Evolutionary conservation across 2,888 invertebrate genomes (phyloP).

Genomic region (Dryocosmus kuriphilus): DNA sequence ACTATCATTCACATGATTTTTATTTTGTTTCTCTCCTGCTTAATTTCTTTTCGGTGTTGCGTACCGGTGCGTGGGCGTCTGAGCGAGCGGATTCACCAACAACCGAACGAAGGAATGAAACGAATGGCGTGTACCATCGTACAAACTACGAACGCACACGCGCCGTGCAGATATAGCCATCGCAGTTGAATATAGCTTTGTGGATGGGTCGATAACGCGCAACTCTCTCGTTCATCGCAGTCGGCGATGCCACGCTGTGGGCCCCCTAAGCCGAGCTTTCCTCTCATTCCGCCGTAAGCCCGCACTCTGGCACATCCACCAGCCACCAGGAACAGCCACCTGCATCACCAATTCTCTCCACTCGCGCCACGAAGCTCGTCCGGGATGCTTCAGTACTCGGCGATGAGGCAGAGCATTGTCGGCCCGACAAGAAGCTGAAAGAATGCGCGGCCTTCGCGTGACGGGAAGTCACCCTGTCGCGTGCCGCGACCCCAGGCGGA

Average conservation of each 20-base stretch:
- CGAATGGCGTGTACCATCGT: constrained; percentile 31
- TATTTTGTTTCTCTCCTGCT: constrained; percentile 12
- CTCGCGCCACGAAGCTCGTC: constrained; percentile 46
- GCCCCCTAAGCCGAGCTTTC: constrained; percentile 70
- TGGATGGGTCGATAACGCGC: constrained; percentile 76
- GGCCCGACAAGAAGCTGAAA: constrained; percentile 26
- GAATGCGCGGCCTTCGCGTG: constrained; percentile 41
- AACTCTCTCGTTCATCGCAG: constrained; percentile 71
- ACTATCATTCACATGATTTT: constrained; percentile 11
- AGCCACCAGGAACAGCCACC: constrained; percentile 61
- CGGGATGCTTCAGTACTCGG: constrained; percentile 25
- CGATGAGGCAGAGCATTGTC: constrained; percentile 23
- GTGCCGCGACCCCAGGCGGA: constrained; percentile 42
- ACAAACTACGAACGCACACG: constrained; percentile 55
- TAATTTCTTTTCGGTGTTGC: constrained; percentile 47
- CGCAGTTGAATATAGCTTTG: constrained; percentile 54
- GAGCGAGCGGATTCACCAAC: constrained; percentile 27
- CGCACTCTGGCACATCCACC: constrained; percentile 71
- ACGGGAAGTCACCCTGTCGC: constrained; percentile 45
- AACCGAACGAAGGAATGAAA: constrained; percentile 17
- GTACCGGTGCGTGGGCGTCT: constrained; percentile 53
- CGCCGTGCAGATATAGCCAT: constrained; percentile 54
- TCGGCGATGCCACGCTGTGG: constrained; percentile 70
- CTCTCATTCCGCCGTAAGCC: constrained; percentile 74
- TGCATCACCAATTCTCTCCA: constrained; percentile 45